Base-by-base conservation (phyloP, 1,140 invertebrate species). In the Gryllus bimaculatus region DNA sequence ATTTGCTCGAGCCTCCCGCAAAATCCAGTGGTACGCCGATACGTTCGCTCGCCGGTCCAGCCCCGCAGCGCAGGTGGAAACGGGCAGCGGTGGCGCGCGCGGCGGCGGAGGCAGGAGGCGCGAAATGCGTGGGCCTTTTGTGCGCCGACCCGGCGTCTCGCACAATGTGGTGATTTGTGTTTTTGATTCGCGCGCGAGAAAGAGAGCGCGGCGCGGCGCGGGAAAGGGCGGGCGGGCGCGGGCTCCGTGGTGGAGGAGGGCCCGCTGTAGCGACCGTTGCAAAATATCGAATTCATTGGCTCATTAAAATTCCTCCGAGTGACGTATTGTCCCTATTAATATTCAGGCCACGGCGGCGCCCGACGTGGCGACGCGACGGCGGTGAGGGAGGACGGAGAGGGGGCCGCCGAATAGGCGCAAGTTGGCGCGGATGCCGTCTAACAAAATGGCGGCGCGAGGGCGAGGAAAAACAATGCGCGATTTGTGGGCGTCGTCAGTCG, bases 201-300 rank as follows among this genome's bases (percentile, higher is more conserved):
- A 66, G 10, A 7, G 54, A 2, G 54, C 18, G 54, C 18, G 1
- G 54, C 2, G 3, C 54, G 1, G 26, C 26, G 26, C 26, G n/a
- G n/a, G n/a, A n/a, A n/a, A n/a, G n/a, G n/a, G n/a, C n/a, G n/a
- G n/a, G n/a, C n/a, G n/a, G n/a, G n/a, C n/a, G n/a, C n/a, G n/a
- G n/a, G n/a, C n/a, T n/a, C n/a, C 26, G 26, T 5, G 26, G 26
- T 5, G 26, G 26, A 39, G 1, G 26, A 39, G 1, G 26, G 1
- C 26, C 26, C 26, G 26, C 5, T 39, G 26, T 39, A 5, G 26
- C 26, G 26, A 7, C 54, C 18, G 54, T 66, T 7, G 18, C 54
- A 66, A 66, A 66, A 66, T 66, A 66, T 66, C 54, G 10, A 66
- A 66, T 66, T 66, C 54, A 66, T 66, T 66, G 54, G 54, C 54